Conservation (phyloP, 2,888 invertebrate genomes). For the Diabrotica balteata region DNA sequence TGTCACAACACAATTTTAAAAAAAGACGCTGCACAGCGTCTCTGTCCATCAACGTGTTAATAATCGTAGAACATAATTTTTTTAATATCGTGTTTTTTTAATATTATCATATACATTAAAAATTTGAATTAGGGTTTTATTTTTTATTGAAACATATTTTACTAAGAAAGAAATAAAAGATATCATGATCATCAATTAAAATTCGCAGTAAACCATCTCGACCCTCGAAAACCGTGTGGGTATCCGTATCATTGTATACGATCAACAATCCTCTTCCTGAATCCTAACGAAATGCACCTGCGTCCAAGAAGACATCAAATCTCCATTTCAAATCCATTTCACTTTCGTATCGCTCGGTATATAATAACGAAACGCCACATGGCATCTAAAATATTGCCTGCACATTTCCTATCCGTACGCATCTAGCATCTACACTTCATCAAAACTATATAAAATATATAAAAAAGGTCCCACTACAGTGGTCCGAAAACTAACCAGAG, state of each 20-base stretch:
- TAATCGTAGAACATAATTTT: too few species aligned
- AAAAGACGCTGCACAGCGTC: too few species aligned
- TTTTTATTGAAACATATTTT: too few species aligned
- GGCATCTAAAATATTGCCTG: slow-evolving; percentile 32
- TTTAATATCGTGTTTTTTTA: too few species aligned
- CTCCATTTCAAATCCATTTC: slow-evolving; percentile 30
- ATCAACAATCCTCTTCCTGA: slow-evolving; percentile 20
- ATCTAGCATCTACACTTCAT: slow-evolving; percentile 30
- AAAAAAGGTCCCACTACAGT: slow-evolving; percentile 13
- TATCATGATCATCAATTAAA: too few species aligned
- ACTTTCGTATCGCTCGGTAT: slow-evolving; percentile 26
- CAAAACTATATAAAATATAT: slow-evolving; percentile 27
- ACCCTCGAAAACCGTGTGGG: slow-evolving; percentile 1
- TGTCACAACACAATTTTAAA: too few species aligned
- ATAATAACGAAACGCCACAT: slow-evolving; percentile 25
- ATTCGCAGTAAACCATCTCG: slow-evolving; percentile 1
- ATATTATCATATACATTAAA: too few species aligned
- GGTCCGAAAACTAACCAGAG: slow-evolving; percentile 9
- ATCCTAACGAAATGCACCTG: slow-evolving; percentile 22
- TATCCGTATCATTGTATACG: slow-evolving; percentile 13
- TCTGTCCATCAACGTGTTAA: too few species aligned
- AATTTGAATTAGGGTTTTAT: too few species aligned
- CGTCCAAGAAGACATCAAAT: slow-evolving; percentile 22
- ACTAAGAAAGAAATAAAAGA: too few species aligned
- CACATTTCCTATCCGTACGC: slow-evolving; percentile 25